These are phyloP conservation scores for Malthinus flaveolus DNA, from an alignment of 2,888 invertebrate genomes.

Conservation along the genomic window DNA sequence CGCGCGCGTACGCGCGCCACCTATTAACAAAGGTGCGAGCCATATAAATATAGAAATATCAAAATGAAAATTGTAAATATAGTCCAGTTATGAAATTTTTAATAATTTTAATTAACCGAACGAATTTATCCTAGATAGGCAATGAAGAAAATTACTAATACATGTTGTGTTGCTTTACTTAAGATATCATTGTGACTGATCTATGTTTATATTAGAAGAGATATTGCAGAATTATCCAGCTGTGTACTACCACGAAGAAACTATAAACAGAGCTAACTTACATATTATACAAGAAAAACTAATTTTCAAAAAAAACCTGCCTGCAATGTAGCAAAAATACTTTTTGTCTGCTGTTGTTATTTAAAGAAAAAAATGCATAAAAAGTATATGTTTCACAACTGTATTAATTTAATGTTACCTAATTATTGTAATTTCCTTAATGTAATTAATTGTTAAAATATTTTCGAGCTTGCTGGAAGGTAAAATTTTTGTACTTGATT, in stretches of 20 bases:
- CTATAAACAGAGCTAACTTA: constrained; percentile 33
- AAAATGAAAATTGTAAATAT: constrained; percentile 53
- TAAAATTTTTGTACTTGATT: constrained; percentile 6
- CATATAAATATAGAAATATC: constrained; percentile 32
- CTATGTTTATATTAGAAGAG: constrained; percentile 47
- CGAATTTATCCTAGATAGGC: constrained; percentile 58
- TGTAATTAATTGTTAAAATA: constrained; percentile 49
- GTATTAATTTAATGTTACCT: constrained; percentile 52
- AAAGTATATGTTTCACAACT: constrained; percentile 36
- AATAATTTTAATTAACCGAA: constrained; percentile 56
- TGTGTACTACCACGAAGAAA: constrained; percentile 52
- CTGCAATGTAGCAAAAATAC: constrained; percentile 46
- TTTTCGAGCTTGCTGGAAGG: constrained; percentile 9
- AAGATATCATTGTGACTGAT: constrained; percentile 54
- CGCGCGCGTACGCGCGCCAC: neutral
- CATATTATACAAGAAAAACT: constrained; percentile 14
- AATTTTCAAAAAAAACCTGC: constrained; percentile 35
- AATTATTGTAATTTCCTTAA: constrained; percentile 23
- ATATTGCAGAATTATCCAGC: constrained; percentile 46
- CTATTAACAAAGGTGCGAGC: constrained; percentile 13
- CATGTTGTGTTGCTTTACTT: constrained; percentile 57
- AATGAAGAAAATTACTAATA: constrained; percentile 42
- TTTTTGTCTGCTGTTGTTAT: constrained; percentile 47
- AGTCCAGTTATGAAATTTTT: constrained; percentile 58
- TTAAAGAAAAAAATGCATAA: constrained; percentile 12